Conservation (phyloP, 1,140 invertebrate species). For the Drosophila varians region DNA sequence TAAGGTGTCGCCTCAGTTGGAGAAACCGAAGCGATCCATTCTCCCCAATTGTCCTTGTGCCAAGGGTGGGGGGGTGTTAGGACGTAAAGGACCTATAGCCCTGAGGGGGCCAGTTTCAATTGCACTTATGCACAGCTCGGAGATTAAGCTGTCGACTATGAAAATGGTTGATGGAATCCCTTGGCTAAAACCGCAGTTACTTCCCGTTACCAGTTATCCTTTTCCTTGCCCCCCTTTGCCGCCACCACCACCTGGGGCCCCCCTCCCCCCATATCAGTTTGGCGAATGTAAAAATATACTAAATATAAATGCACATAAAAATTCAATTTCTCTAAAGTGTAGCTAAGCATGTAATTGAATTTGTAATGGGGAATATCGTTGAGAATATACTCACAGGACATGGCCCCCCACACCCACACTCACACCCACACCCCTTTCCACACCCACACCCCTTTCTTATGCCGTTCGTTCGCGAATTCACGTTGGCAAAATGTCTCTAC, state of each 20-base stretch:
- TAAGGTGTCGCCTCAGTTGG: conserved; percentile 58
- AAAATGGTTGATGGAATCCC: conserved; percentile 58
- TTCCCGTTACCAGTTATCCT: not conserved
- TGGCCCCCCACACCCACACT: too few relatives aligned
- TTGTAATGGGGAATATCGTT: conserved; percentile 81
- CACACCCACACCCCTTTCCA: not conserved
- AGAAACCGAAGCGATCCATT: conserved; percentile 30
- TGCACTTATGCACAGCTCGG: conserved; percentile 42
- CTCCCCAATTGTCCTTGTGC: conserved; percentile 10
- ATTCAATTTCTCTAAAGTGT: conserved; percentile 82
- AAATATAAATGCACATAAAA: conserved; percentile 82
- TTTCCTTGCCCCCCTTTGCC: too few relatives aligned
- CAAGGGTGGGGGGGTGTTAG: too few relatives aligned
- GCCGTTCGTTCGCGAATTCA: conserved; percentile 58
- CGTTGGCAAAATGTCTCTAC: conserved; percentile 55
- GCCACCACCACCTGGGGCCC: too few relatives aligned
- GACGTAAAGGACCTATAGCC: not conserved
- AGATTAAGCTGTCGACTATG: conserved; percentile 72
- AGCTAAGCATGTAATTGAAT: conserved; percentile 82
- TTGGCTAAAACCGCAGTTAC: conserved; percentile 40
- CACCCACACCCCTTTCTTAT: not conserved
- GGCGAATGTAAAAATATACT: conserved; percentile 70
- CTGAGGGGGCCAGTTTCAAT: conserved; percentile 35
- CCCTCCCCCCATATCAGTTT: too few relatives aligned
- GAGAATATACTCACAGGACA: conserved; percentile 35